Percentiles rank a stretch among this genome's conserved stretches.
Evolutionary conservation across 2,888 invertebrate genomes (phyloP).

Genomic region (Lydus trimaculatus): DNA sequence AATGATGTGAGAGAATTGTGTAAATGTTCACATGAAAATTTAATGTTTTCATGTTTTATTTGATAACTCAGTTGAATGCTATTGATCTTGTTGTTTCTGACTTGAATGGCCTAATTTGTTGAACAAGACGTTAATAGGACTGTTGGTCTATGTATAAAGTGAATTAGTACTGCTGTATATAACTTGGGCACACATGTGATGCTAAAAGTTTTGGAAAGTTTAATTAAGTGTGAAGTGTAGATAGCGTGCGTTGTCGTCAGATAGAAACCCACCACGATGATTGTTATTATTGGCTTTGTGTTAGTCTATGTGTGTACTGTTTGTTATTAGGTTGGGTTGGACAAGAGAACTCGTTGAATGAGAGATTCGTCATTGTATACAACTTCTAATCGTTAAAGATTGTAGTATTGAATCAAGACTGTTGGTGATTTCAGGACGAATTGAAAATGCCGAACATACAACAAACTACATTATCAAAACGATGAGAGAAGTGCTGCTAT

Average conservation of each 20-base stretch:
- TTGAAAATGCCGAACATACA: conserved; percentile 19
- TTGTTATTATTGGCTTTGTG: conserved; percentile 18
- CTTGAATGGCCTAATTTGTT: conserved; percentile 26
- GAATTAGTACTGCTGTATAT: conserved; percentile 37
- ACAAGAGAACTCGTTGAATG: conserved; percentile 21
- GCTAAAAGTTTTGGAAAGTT: conserved; percentile 44
- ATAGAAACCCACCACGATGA: conserved; percentile 10
- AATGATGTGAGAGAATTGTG: background rate
- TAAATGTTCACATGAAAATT: background rate
- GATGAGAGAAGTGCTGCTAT: no score
- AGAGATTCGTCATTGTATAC: conserved; percentile 27
- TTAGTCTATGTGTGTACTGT: background rate
- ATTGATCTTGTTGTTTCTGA: background rate
- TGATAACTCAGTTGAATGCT: background rate
- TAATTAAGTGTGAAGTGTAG: conserved; percentile 51
- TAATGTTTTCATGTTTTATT: background rate
- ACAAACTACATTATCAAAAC: background rate
- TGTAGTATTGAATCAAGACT: conserved; percentile 14
- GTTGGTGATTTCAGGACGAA: conserved; percentile 29
- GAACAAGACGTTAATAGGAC: conserved; percentile 29
- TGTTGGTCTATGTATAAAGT: conserved; percentile 11
- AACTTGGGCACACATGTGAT: conserved; percentile 37
- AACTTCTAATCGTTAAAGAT: conserved; percentile 28
- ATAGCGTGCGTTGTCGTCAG: conserved; percentile 44
- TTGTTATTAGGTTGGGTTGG: background rate